Conservation (phyloP, 2,113 vertebrate genomes). For the Paraplagusia blochii region DNA sequence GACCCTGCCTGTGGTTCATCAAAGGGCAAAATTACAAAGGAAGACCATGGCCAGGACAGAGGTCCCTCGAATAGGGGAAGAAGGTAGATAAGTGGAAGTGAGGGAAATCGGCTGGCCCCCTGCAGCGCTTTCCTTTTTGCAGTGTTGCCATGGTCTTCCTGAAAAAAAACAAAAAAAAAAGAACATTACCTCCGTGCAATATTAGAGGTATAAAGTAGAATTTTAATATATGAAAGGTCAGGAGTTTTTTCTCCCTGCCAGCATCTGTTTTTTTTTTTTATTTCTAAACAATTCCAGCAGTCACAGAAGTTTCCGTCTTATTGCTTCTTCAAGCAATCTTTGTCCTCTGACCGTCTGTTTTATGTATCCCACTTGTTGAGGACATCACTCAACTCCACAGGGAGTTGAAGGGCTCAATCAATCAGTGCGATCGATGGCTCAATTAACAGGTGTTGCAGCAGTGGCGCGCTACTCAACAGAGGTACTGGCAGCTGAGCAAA, state of each 20-base stretch:
- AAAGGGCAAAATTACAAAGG: conserved; percentile 43
- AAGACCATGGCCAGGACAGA: conserved; percentile 48
- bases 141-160: not conserved
- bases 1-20: conserved; percentile 59
- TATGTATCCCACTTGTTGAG: conserved; percentile 25
- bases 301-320: not conserved
- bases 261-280: not conserved
- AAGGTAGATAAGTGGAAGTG: conserved; percentile 34
- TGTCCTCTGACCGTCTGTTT: not conserved
- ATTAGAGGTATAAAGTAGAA: not conserved
- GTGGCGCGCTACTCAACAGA: conserved; percentile 6
- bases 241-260: not conserved
- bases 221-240: not conserved
- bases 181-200: not conserved
- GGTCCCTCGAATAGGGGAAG: conserved; percentile 31
- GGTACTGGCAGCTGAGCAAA: conserved; percentile 16
- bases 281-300: not conserved
- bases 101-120: conserved; percentile 14
- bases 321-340: not conserved
- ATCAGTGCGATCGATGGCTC: conserved; percentile 54
- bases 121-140: conserved; percentile 1
- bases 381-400: conserved; percentile 31
- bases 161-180: conserved; percentile 5
- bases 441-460: conserved; percentile 47
- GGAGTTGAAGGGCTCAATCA: conserved; percentile 48